These are phyloP conservation scores for Tinamus major DNA, from an alignment of 2,797 vertebrate genomes.

Conservation along the genomic window DNA sequence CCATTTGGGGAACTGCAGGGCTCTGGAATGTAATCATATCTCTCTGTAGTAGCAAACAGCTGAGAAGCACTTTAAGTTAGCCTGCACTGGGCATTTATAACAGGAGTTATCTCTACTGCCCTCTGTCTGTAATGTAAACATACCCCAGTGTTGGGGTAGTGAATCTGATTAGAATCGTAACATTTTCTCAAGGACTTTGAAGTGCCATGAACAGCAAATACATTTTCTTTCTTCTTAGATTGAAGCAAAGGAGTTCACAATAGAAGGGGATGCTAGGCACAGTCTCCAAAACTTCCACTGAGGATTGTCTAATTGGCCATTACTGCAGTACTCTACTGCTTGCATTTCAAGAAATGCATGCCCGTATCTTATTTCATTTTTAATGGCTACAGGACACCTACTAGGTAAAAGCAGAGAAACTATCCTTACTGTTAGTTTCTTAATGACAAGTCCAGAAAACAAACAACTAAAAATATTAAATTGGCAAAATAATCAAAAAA, in stretches of 20 bases:
- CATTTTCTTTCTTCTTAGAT: background rate
- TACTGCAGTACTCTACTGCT: background rate
- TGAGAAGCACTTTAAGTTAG: background rate
- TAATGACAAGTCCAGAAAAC: background rate
- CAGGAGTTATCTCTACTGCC: background rate
- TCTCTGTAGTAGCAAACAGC: background rate
- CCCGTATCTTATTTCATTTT: background rate
- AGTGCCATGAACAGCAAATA: background rate
- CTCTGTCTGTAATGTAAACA: background rate
- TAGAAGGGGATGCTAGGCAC: background rate
- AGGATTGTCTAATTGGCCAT: background rate
- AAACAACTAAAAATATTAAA: background rate
- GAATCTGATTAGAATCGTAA: background rate
- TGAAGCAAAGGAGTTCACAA: background rate
- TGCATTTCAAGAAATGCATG: background rate
- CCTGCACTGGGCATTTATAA: background rate
- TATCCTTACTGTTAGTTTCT: background rate
- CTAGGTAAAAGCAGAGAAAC: background rate
- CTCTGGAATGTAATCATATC: background rate
- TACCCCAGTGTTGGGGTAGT: background rate
- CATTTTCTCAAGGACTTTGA: background rate
- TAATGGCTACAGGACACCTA: background rate
- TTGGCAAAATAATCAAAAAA: background rate
- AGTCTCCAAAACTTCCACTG: background rate
- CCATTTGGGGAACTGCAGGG: too few relatives aligned